Evolutionary conservation across 2,113 vertebrate species (phyloP), one percentile per base, ranked within the genome.

Genomic region (Thoracochromis brauschi): DNA sequence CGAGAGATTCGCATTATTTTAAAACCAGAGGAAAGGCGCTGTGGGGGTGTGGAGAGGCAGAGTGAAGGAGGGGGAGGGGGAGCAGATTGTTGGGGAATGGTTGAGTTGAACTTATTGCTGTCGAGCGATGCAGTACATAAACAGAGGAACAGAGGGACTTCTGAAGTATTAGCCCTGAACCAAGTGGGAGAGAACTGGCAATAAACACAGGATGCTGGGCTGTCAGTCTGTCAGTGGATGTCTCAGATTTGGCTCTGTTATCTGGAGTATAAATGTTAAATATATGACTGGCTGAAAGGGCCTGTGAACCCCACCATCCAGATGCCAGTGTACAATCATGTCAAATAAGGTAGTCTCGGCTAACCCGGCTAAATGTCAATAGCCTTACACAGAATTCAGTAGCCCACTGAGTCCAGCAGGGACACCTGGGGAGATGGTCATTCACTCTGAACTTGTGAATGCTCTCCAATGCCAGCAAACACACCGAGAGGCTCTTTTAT

Each of bases 101-200:
- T 35, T 68, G 75, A 63, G 78, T 9, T 40, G 83, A 42, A 82
- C 60, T 82, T 26, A 16, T 51, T 81, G 85, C 73, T 87, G 80
- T 87, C 5, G 6, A 47, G 83, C 49, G 13, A 21, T 24, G 81
- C 35, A 75, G 35, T 81, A 78, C 84, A 90, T 86, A 85, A 92
- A 63, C 80, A 57, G 65, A 85, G 60, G 80, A 84, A 86, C 7
- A 54, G 58, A 68, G 84, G 80, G 55, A 55, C 84, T 85, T 90
- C 58, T 78, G 85, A 85, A 90, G 87, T 91, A 90, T 95, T 92
- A 92, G 82, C 78, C 58, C 87, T 90, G 85, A 92, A 89, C 88
- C 60, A 89, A 92, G 89, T 60, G 75, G 78, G 90, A 87, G 87
- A 80, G 82, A 89, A 92, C 45, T 85, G 91, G 85, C 89, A 81